Evolutionary conservation across 2,113 vertebrate species (phyloP), one percentile per base, ranked within the genome.

Genomic region (Brachyhypopomus occidentalis): DNA sequence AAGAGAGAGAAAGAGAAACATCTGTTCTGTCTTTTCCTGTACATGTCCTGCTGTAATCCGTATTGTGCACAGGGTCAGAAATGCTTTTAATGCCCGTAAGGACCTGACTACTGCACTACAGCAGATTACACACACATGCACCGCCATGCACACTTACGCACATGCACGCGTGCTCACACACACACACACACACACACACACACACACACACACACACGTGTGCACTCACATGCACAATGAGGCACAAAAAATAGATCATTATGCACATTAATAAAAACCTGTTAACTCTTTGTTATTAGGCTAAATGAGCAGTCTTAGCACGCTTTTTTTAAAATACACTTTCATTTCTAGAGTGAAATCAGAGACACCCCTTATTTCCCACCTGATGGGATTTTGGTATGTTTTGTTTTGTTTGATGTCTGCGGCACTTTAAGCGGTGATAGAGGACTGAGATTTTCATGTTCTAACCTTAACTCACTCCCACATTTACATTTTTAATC

Each of bases 51-150:
- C 91, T 93, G 91, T 93, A 93, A 93, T 92, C 90, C 92, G 90
- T 89, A 92, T 92, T 92, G 91, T 90, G 90, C 91, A 92, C 82
- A 62, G 86, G 93, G 93, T 93, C 92, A 94, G 45, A 52, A 93
- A 93, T 88, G 93, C 90, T 93, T 94, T 92, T 92, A 92, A 87
- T 89, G 90, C 89, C 91, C 91, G 86, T 87, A 88, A 91, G 89
- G 90, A 92, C 60, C 69, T 45, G 76, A 58, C 48, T n/a, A 17
- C 63, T 23, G n/a, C n/a, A 14, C 63, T 58, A 34, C 76, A 69
- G 63, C 64, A 78, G 63, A 38, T 45, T 67, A 62, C 75, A 67
- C 55, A 25, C 55, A 77, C 72, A 74, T 34, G 34, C 34, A 30
- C 30, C n/a, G n/a, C n/a, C n/a, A n/a, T n/a, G n/a, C n/a, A n/a